Conservation (phyloP, 2,888 invertebrate genomes). For the Temnothorax ravouxi region DNA sequence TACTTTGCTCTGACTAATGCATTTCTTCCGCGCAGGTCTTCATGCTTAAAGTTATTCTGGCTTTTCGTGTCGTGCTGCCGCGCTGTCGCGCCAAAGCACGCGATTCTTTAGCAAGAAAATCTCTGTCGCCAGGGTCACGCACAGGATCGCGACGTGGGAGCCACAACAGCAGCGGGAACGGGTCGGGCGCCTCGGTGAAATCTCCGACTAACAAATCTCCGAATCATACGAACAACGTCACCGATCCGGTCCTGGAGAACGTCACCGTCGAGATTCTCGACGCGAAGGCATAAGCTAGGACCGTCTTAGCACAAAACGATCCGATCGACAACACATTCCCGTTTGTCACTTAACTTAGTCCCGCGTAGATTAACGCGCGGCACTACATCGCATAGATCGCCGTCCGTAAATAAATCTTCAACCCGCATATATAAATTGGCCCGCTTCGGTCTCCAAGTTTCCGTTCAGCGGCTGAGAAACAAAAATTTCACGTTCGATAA, state of each 20-base stretch:
- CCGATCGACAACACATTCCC: conserved; percentile 29
- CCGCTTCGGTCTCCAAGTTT: not conserved
- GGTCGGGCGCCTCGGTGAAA: conserved; percentile 91
- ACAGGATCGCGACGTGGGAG: conserved; percentile 91
- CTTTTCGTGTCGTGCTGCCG: conserved; percentile 72
- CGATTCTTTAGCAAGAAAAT: conserved; percentile 80
- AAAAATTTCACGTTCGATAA: conserved; percentile 30
- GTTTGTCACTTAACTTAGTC: conserved; percentile 13
- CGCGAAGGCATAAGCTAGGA: conserved; percentile 87
- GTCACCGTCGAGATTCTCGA: conserved; percentile 93
- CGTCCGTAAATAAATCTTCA: conserved; percentile 26
- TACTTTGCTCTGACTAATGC: conserved; percentile 52
- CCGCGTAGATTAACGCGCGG: conserved; percentile 10
- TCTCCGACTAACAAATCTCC: conserved; percentile 87
- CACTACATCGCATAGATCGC: conserved; percentile 9
- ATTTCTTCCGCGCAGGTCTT: conserved; percentile 62
- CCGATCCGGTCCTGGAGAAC: conserved; percentile 86
- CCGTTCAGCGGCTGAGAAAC: not conserved
- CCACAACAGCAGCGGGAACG: conserved; percentile 91
- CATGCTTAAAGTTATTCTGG: conserved; percentile 69
- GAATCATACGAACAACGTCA: conserved; percentile 77
- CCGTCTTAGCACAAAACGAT: conserved; percentile 21
- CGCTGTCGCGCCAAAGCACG: conserved; percentile 67
- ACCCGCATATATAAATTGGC: conserved; percentile 24
- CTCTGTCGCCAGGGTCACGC: conserved; percentile 86